phyloP scores from a whole-genome alignment of 2,797 vertebrate genomes.

The Rhyacichthys aspro region DNA sequence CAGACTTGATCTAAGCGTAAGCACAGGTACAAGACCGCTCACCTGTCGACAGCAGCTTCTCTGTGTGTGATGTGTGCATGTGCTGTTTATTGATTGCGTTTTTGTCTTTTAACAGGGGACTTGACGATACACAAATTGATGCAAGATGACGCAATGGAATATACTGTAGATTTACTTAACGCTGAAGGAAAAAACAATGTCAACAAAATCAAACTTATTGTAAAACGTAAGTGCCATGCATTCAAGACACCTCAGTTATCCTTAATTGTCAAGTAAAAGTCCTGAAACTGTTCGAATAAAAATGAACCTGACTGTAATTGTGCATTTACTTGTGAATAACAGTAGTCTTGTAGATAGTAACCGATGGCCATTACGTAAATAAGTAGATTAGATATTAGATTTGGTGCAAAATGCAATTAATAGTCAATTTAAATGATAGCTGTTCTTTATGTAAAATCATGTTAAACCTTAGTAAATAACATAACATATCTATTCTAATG shows the following conservation, averaged over 20 bases:
- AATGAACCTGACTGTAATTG: too few relatives aligned
- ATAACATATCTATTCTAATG: background rate
- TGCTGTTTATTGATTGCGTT: background rate
- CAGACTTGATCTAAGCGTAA: conserved; percentile 30
- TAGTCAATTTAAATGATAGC: background rate
- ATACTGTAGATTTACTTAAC: conserved; percentile 10
- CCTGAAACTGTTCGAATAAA: too few relatives aligned
- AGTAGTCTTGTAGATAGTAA: background rate
- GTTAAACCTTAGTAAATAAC: background rate
- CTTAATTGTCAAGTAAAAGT: too few relatives aligned
- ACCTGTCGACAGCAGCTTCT: too few relatives aligned
- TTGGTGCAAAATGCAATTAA: too few relatives aligned
- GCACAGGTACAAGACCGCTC: conserved; percentile 34
- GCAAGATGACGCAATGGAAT: conserved; percentile 5
- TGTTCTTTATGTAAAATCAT: background rate
- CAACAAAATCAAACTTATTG: conserved; percentile 4
- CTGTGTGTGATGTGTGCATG: too few relatives aligned
- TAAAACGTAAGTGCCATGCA: conserved; percentile 45
- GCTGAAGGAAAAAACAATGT: fast-evolving
- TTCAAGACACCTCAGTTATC: background rate
- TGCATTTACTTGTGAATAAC: background rate
- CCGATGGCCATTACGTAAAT: background rate
- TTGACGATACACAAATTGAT: conserved; percentile 44
- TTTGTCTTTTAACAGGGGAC: conserved; percentile 35
- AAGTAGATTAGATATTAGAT: too few relatives aligned